phyloP scores from a whole-genome alignment of 1,140 invertebrate species.

The Lithobius niger region DNA sequence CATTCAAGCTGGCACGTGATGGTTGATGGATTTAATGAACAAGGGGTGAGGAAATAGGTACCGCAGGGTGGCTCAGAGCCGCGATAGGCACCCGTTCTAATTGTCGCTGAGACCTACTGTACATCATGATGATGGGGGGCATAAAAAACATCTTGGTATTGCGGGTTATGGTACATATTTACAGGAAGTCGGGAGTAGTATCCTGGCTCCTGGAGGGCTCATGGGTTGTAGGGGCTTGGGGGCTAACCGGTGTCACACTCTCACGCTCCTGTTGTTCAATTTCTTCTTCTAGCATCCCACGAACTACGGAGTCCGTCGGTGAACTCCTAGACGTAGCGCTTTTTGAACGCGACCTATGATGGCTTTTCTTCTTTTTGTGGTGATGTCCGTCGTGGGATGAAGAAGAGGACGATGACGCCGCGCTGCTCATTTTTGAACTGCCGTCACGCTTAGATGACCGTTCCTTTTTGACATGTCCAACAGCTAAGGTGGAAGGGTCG shows the following conservation, averaged over 20 bases:
- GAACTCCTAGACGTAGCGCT: constrained; percentile 20
- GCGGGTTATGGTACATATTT: background rate
- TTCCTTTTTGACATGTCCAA: too few relatives aligned
- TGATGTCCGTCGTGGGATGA: background rate
- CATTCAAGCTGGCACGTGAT: background rate
- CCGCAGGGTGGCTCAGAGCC: background rate
- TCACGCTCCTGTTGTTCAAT: constrained; percentile 28
- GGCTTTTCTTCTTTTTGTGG: background rate
- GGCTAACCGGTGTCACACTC: background rate
- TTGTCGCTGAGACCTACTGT: background rate
- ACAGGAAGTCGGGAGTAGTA: background rate
- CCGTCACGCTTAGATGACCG: background rate
- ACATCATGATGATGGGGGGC: background rate
- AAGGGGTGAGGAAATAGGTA: background rate
- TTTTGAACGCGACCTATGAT: background rate
- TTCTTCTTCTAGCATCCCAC: constrained; percentile 26
- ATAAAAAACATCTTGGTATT: background rate
- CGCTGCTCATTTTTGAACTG: too few relatives aligned
- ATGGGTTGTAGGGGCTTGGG: background rate
- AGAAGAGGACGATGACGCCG: too few relatives aligned
- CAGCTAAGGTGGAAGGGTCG: too few relatives aligned
- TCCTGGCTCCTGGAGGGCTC: background rate
- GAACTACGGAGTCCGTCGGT: constrained; percentile 20
- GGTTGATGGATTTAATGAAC: background rate
- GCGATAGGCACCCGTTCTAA: background rate